phyloP scores from a whole-genome alignment of 2,797 vertebrate species.

The Melanotaenia nigrans region DNA sequence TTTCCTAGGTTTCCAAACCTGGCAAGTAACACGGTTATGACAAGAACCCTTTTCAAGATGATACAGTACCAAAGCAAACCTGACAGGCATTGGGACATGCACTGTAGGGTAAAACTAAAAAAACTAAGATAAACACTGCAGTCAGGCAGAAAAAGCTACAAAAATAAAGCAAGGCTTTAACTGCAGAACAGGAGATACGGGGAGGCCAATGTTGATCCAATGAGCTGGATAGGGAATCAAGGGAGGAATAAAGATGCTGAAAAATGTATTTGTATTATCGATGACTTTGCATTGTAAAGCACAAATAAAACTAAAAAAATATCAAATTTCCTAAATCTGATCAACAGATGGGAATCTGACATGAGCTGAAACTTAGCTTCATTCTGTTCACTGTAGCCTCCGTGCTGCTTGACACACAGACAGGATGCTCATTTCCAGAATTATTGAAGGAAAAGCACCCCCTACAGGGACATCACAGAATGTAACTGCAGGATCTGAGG shows the following conservation, averaged over 20 bases:
- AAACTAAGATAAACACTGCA: not conserved
- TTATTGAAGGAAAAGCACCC: not conserved
- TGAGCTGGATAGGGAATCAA: not conserved
- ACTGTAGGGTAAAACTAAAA: not conserved
- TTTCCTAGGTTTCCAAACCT: not conserved
- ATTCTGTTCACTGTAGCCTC: not conserved
- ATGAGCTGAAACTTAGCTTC: not conserved
- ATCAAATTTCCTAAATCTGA: not conserved
- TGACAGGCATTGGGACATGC: not conserved
- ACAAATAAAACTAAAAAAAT: not conserved
- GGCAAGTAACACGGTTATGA: not conserved
- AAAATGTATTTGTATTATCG: not conserved
- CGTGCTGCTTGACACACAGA: not conserved
- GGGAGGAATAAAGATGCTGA: not conserved
- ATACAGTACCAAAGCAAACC: not conserved
- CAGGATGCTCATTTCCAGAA: not conserved
- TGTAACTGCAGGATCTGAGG: not conserved
- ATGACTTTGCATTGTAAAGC: not conserved
- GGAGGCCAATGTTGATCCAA: not conserved
- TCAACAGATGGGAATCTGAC: not conserved
- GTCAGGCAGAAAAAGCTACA: not conserved
- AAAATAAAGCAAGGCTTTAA: not conserved
- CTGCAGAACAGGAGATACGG: not conserved
- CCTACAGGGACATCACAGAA: not conserved
- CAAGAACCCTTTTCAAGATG: not conserved